A percentile compares a stretch with the other conserved stretches of the same genome.
phyloP scores from a whole-genome alignment of 2,797 vertebrate genomes.

The Ctenopoma multispine region DNA sequence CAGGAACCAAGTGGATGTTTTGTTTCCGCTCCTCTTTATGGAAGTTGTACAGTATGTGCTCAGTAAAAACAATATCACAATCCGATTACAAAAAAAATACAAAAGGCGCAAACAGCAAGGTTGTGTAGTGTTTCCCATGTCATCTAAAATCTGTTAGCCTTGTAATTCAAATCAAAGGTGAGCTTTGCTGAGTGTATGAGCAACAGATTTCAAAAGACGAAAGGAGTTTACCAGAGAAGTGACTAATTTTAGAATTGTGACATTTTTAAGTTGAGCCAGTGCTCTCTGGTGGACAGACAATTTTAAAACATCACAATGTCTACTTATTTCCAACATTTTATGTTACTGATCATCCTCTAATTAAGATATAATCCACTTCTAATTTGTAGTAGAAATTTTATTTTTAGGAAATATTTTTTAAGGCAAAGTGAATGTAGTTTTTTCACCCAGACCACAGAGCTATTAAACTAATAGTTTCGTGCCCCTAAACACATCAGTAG shows the following conservation, averaged over 20 bases:
- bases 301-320: not conserved
- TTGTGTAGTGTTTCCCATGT: too few relatives aligned
- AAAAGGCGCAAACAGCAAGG: too few relatives aligned
- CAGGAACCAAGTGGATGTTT: too few relatives aligned
- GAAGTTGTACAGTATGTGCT: too few relatives aligned
- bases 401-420: not conserved
- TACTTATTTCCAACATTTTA: not conserved
- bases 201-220: not conserved
- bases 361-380: not conserved
- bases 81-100: too few relatives aligned
- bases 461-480: constrained; percentile 12
- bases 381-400: not conserved
- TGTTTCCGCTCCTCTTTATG: too few relatives aligned
- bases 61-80: too few relatives aligned
- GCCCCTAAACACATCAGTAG: constrained; percentile 2
- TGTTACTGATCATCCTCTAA: not conserved
- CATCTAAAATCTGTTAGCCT: too few relatives aligned
- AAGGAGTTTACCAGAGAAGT: not conserved
- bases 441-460: not conserved
- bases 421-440: not conserved
- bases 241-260: not conserved
- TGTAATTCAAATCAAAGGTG: too few relatives aligned
- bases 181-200: too few relatives aligned
- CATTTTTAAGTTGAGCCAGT: not conserved
- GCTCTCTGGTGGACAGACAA: not conserved